These are phyloP conservation scores for Pecten maximus DNA, from an alignment of 2,888 invertebrate genomes.

Conservation along the genomic window DNA sequence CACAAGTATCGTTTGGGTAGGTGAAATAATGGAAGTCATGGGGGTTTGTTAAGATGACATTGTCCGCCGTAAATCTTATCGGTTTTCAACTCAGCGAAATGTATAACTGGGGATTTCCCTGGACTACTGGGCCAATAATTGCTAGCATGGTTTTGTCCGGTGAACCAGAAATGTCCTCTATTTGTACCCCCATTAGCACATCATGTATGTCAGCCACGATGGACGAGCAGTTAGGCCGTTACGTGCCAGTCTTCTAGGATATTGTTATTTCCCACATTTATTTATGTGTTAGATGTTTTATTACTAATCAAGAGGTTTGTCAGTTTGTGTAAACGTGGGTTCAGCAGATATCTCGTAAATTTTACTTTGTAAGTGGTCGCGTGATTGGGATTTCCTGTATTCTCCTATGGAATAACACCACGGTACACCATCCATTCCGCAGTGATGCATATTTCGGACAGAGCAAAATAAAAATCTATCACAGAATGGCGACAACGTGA, in stretches of 20 bases:
- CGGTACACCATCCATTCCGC: neutral
- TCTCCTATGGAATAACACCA: neutral
- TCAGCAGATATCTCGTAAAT: neutral
- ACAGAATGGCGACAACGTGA: neutral
- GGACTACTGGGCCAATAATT: neutral
- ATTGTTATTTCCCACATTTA: neutral
- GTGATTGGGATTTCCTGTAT: neutral
- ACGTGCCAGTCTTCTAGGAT: neutral
- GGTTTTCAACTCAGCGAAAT: neutral
- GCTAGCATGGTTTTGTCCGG: neutral
- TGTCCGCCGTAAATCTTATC: too few relatives aligned
- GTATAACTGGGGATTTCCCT: neutral
- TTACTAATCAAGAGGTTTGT: neutral
- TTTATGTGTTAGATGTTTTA: neutral
- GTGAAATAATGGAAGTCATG: neutral
- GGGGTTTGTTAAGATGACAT: neutral
- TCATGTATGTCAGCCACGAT: neutral
- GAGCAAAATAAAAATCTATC: neutral
- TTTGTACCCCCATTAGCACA: neutral
- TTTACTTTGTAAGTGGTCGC: neutral
- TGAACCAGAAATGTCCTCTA: neutral
- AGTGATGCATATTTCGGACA: neutral
- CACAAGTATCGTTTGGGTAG: neutral
- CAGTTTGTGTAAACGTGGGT: neutral
- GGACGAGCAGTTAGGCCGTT: neutral